A percentile compares a stretch with the other conserved stretches of the same genome.
Evolutionary conservation across 2,888 invertebrate genomes (phyloP).

Genomic region (Cantharis nigra): DNA sequence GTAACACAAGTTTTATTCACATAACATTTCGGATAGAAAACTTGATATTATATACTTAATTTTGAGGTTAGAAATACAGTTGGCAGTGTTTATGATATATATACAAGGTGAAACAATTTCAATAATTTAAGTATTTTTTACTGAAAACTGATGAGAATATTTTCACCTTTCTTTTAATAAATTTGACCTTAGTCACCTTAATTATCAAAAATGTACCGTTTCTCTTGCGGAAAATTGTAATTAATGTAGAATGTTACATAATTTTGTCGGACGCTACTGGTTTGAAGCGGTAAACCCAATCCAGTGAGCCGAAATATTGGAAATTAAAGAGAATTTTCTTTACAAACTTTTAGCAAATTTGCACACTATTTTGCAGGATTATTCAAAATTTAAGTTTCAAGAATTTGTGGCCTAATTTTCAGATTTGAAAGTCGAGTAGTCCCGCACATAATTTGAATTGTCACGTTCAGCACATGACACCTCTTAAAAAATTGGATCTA

Average conservation of each 20-base stretch:
- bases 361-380: background rate
- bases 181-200: background rate
- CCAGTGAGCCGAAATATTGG: background rate
- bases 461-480: slow-evolving; percentile 6
- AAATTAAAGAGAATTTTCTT: background rate
- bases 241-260: background rate
- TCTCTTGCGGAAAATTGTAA: background rate
- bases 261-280: background rate
- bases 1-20: background rate
- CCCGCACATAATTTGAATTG: background rate
- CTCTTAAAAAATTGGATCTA: background rate
- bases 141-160: background rate
- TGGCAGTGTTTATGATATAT: background rate
- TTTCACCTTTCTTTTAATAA: background rate
- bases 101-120: background rate
- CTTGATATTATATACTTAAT: background rate
- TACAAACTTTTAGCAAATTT: background rate
- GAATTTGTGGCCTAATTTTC: background rate
- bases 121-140: background rate
- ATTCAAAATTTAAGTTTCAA: background rate
- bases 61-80: background rate
- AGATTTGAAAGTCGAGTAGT: background rate
- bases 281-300: background rate
- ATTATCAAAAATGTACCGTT: background rate
- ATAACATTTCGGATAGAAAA: background rate